A percentile compares a stretch with the other conserved stretches of the same genome.
Evolutionary conservation across 2,113 vertebrate genomes (phyloP).

Genomic region (Phoenicopterus ruber): DNA sequence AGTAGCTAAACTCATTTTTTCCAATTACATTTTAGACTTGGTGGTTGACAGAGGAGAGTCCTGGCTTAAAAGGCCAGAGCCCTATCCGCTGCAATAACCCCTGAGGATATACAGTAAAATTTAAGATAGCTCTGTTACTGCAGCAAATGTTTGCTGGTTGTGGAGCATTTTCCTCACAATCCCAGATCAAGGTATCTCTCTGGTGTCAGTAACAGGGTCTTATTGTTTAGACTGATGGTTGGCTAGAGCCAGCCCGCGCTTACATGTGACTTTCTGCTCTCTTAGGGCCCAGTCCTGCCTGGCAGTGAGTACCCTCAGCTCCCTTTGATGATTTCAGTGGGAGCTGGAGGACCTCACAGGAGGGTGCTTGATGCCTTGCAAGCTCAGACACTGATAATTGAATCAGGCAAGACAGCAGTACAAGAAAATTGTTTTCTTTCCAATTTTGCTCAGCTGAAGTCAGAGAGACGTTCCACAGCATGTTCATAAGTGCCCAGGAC

Average conservation of each 20-base stretch:
- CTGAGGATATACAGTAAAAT: neutral
- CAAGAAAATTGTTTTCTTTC: conserved; percentile 48
- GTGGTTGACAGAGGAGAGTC: neutral
- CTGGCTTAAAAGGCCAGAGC: neutral
- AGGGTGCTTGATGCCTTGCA: conserved; percentile 5
- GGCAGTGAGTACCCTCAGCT: neutral
- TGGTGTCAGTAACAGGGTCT: neutral
- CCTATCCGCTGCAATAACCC: neutral
- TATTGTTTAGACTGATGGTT: neutral
- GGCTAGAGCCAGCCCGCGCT: neutral
- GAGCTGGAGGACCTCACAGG: conserved; percentile 16
- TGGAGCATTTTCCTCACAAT: neutral
- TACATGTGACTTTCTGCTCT: neutral
- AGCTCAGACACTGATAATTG: conserved; percentile 26
- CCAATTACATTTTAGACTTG: neutral
- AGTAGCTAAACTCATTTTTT: neutral
- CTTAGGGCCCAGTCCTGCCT: neutral
- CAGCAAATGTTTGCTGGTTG: neutral
- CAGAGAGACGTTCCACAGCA: neutral
- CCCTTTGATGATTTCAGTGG: neutral
- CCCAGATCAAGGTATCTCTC: neutral
- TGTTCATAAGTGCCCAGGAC: neutral
- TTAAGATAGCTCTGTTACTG: neutral
- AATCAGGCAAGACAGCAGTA: neutral
- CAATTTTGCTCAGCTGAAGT: conserved; percentile 4